phyloP scores from a whole-genome alignment of 1,140 invertebrate genomes.

The Tyrophagus putrescentiae region DNA sequence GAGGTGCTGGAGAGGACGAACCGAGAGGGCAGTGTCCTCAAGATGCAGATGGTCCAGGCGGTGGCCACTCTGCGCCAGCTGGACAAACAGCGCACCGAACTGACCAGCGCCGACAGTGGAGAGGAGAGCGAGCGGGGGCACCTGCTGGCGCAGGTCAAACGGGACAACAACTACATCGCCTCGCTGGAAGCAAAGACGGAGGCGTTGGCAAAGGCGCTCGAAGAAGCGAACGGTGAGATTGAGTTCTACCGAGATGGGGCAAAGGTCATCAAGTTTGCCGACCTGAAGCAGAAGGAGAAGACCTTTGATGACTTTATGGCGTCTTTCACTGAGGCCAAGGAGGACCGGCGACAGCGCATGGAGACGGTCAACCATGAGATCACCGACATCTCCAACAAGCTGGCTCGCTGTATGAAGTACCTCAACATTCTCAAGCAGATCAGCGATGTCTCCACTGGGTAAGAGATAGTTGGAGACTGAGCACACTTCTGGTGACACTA shows the following conservation, averaged over 20 bases:
- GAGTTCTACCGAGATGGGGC: conserved; percentile 17
- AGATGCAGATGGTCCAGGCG: conserved; percentile 17
- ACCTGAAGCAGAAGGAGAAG: conserved; percentile 20
- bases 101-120: neutral
- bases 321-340: neutral
- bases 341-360: conserved; percentile 4
- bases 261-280: conserved; percentile 14
- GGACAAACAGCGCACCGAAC: conserved; percentile 21
- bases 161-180: conserved; percentile 22
- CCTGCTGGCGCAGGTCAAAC: conserved; percentile 21
- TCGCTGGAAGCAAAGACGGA: neutral
- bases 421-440: conserved; percentile 15
- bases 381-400: conserved; percentile 8
- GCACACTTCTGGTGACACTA: neutral
- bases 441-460: neutral
- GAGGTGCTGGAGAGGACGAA: neutral
- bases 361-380: conserved; percentile 11
- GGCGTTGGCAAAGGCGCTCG: neutral
- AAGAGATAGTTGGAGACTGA: neutral
- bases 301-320: conserved; percentile 17
- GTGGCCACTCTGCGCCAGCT: conserved; percentile 9
- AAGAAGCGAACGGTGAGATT: conserved; percentile 11
- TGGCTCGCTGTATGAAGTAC: conserved; percentile 7
- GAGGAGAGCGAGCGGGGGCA: conserved; percentile 15
- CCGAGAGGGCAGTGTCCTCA: neutral